A percentile compares a stretch with the other conserved stretches of the same genome.
Conservation (phyloP, 2,888 invertebrate species). For the Biston stratarius region DNA sequence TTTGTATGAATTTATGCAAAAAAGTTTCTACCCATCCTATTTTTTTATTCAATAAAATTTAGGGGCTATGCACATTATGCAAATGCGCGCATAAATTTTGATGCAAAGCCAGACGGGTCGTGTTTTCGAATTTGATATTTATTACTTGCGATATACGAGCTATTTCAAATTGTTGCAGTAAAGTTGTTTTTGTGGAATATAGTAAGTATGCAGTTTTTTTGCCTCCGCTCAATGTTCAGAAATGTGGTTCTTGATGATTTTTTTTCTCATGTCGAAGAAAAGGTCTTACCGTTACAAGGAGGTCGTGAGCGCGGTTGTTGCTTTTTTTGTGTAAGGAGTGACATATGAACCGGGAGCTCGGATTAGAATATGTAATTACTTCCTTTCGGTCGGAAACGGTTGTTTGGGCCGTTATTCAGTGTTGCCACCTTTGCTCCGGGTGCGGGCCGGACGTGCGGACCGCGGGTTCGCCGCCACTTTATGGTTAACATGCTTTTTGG, state of each 20-base stretch:
- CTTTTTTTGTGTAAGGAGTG: conserved; percentile 76
- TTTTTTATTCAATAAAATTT: conserved; percentile 87
- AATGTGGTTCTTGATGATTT: conserved; percentile 72
- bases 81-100: conserved; percentile 86
- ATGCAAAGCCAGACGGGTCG: conserved; percentile 58
- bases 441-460: conserved; percentile 46
- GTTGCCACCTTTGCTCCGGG: conserved; percentile 63
- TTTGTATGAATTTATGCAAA: conserved; percentile 87
- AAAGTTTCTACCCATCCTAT: conserved; percentile 87
- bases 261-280: conserved; percentile 73
- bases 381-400: conserved; percentile 85
- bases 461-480: conserved; percentile 50
- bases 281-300: conserved; percentile 77
- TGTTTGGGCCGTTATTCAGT: conserved; percentile 68
- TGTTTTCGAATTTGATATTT: conserved; percentile 54
- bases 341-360: conserved; percentile 82
- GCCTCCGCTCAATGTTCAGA: conserved; percentile 61
- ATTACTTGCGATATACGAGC: conserved; percentile 45
- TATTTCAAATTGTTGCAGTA: conserved; percentile 51
- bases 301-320: conserved; percentile 63
- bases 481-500: conserved; percentile 48
- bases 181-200: conserved; percentile 69
- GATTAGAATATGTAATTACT: conserved; percentile 87
- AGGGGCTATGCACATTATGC: conserved; percentile 87
- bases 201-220: conserved; percentile 81